phyloP scores from a whole-genome alignment of 2,888 invertebrate species.

The Timema podura region DNA sequence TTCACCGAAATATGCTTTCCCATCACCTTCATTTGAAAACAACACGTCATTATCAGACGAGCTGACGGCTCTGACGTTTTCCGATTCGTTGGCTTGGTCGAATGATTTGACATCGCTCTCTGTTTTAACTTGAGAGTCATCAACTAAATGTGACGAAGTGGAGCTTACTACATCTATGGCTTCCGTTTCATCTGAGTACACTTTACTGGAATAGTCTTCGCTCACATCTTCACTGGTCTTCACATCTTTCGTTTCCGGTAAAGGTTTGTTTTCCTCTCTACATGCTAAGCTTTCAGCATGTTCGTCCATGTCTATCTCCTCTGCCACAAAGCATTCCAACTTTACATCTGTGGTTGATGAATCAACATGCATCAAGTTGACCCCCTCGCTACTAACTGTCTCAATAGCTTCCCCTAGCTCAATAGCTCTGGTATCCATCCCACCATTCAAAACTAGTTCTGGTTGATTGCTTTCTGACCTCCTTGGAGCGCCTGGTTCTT shows the following conservation, averaged over 20 bases:
- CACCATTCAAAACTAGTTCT: constrained; percentile 29
- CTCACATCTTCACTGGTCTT: background rate
- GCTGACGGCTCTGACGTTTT: too few relatives aligned
- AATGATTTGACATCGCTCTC: too few relatives aligned
- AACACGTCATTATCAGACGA: too few relatives aligned
- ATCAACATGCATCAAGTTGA: constrained; percentile 26
- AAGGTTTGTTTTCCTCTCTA: background rate
- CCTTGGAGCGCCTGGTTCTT: constrained; percentile 46
- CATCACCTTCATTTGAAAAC: too few relatives aligned
- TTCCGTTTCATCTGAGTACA: constrained; percentile 2
- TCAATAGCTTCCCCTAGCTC: constrained; percentile 29
- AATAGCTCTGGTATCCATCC: constrained; percentile 25
- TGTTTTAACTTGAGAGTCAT: too few relatives aligned
- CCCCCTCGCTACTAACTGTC: constrained; percentile 28
- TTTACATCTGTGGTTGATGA: constrained; percentile 18
- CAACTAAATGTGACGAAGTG: too few relatives aligned
- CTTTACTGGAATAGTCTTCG: background rate
- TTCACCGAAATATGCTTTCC: too few relatives aligned
- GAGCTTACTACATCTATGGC: background rate
- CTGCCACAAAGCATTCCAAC: constrained; percentile 20
- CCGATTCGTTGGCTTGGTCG: too few relatives aligned
- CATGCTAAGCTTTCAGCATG: constrained; percentile 14
- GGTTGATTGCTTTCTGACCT: constrained; percentile 23
- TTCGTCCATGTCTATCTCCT: constrained; percentile 28
- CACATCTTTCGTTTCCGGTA: background rate